A percentile compares a stretch with the other conserved stretches of the same genome.
Evolutionary conservation across 2,888 invertebrate species (phyloP).

Genomic region (Noctua comes): DNA sequence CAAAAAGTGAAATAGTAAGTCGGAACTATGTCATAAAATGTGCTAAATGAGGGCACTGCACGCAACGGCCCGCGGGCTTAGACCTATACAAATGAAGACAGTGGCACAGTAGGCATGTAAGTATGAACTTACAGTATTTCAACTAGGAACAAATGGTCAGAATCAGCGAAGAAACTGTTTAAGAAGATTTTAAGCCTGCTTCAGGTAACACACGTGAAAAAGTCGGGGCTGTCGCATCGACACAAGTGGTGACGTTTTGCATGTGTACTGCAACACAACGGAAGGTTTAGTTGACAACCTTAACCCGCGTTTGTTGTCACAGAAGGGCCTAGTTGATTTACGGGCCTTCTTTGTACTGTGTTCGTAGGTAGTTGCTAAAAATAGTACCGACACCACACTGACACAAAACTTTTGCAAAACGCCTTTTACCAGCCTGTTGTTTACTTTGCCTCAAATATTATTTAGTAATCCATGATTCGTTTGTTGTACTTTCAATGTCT

Average conservation of each 20-base stretch:
- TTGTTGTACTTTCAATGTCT: slow-evolving; percentile 22
- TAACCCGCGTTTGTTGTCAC: not conserved
- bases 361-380: slow-evolving; percentile 71
- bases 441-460: slow-evolving; percentile 62
- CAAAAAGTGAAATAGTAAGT: slow-evolving; percentile 88
- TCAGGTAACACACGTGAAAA: not conserved
- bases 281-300: not conserved
- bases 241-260: not conserved
- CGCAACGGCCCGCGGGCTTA: slow-evolving; percentile 76
- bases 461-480: slow-evolving; percentile 49
- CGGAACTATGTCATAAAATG: slow-evolving; percentile 88
- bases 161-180: not conserved
- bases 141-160: not conserved
- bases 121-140: not conserved
- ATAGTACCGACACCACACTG: slow-evolving; percentile 69
- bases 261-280: not conserved
- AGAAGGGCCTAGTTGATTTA: not conserved
- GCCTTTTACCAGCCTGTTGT: slow-evolving; percentile 59
- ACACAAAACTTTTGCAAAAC: slow-evolving; percentile 70
- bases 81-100: slow-evolving; percentile 75
- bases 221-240: not conserved
- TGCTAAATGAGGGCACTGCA: slow-evolving; percentile 83
- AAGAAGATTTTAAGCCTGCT: not conserved
- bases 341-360: not conserved
- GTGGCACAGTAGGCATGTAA: slow-evolving; percentile 19